These are phyloP conservation scores for Nymphalis io DNA, from an alignment of 1,140 invertebrate genomes.

Conservation along the genomic window DNA sequence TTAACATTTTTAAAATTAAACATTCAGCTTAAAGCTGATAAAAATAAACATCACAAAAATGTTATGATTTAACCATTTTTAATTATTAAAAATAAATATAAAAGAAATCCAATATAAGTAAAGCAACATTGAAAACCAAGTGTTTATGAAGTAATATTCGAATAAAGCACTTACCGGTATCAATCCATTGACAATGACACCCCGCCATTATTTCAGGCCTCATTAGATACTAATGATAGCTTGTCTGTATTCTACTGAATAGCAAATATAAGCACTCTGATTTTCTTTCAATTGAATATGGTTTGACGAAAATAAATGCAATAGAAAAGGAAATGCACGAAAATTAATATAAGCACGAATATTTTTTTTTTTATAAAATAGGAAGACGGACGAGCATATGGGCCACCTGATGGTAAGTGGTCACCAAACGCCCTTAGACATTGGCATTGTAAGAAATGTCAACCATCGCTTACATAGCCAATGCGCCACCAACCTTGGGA, in stretches of 20 bases:
- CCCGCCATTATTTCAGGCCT: slow-evolving; percentile 22
- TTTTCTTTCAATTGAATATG: slow-evolving; percentile 4
- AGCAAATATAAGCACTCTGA: slow-evolving; percentile 14
- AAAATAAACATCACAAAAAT: no score
- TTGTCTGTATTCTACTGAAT: slow-evolving; percentile 11
- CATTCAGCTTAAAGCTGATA: no score
- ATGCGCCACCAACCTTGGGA: no score
- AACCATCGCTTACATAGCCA: no score
- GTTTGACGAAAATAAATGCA: neutral
- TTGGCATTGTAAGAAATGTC: no score
- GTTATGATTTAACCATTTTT: no score
- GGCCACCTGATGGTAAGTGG: no score
- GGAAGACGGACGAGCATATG: no score
- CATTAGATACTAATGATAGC: slow-evolving; percentile 23
- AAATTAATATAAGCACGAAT: neutral
- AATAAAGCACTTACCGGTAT: slow-evolving; percentile 29
- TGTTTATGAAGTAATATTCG: slow-evolving; percentile 9
- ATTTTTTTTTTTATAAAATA: no score
- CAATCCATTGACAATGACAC: slow-evolving; percentile 22
- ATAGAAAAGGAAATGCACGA: neutral
- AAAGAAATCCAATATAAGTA: neutral
- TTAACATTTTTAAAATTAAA: no score
- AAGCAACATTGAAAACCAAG: neutral
- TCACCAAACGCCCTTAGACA: no score
- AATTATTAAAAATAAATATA: neutral